Evolutionary conservation across 2,797 vertebrate genomes (phyloP), one percentile per base, ranked within the genome.

Genomic region (Sebastes oblongus): DNA sequence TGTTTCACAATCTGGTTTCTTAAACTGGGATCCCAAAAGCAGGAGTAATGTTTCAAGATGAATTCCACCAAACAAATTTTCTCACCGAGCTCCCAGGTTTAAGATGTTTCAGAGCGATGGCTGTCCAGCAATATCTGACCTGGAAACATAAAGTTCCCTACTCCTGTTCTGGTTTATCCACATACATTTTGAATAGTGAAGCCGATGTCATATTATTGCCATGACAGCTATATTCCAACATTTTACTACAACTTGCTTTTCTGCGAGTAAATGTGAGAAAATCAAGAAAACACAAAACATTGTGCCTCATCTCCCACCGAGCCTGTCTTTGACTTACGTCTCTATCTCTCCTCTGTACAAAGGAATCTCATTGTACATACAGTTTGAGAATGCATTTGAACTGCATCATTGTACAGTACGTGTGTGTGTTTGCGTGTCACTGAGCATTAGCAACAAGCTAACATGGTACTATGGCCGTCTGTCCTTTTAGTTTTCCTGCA

Each of bases 291-390:
- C 13, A 18, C 36, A 20, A 83, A 86, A 95, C 92, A 86, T 94
- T 94, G 96, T 95, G 94, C 92, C 94, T 96, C 91, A 91, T 94
- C 77, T 92, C 89, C 87, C 83, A 87, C 87, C 36, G 62, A 93
- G 92, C 90, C 93, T 90, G 90, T 93, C 89, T 91, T 89, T 90
- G 86, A 93, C 77, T 81, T 90, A 75, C 86, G 69, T 84, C 69
- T 81, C 71, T 83, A 29, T 85, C 46, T 85, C 46, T 72, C 85
- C 89, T 89, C 77, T 93, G 88, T 92, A 84, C 88, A 89, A 86
- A 89, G 25, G 75, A 93, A 89, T 14, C 73, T 88, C 58, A 73
- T 81, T 90, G 89, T 92, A 90, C 68, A 90, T 87, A 86, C 70
- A 59, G 36, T 67, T 58, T 78, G 12, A 86, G 62, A 91, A 84